Conservation (phyloP, 2,888 invertebrate species). For the Ramazzottius varieornatus region DNA sequence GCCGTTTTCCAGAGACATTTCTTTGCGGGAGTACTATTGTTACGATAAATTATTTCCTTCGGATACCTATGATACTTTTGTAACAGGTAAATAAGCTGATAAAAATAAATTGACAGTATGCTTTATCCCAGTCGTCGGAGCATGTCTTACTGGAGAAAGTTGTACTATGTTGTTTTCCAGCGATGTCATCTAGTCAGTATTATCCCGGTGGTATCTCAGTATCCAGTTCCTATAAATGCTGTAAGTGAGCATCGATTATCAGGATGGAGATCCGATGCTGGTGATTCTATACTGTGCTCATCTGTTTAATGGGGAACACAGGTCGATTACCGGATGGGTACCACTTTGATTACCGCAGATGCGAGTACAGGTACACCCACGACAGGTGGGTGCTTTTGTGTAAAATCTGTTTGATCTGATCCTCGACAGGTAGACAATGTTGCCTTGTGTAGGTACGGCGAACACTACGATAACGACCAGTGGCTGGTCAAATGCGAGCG, state of each 20-base stretch:
- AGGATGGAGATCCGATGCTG: too few species aligned
- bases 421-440: neutral
- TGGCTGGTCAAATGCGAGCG: neutral
- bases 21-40: neutral
- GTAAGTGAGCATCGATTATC: constrained; percentile 3
- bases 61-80: neutral
- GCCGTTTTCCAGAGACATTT: neutral
- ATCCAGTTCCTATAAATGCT: neutral
- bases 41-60: neutral
- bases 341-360: neutral
- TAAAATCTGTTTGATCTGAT: neutral
- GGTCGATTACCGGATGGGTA: neutral
- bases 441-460: neutral
- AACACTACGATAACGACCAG: neutral
- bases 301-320: too few species aligned
- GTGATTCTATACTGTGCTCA: too few species aligned
- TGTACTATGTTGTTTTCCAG: neutral
- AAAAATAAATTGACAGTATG: too few species aligned
- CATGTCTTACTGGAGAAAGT: too few species aligned
- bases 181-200: neutral
- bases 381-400: neutral
- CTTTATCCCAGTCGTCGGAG: too few species aligned
- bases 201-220: neutral
- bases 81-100: neutral
- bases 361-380: neutral